Base-by-base conservation (phyloP, 2,113 vertebrate genomes). In the Menura novaehollandiae region DNA sequence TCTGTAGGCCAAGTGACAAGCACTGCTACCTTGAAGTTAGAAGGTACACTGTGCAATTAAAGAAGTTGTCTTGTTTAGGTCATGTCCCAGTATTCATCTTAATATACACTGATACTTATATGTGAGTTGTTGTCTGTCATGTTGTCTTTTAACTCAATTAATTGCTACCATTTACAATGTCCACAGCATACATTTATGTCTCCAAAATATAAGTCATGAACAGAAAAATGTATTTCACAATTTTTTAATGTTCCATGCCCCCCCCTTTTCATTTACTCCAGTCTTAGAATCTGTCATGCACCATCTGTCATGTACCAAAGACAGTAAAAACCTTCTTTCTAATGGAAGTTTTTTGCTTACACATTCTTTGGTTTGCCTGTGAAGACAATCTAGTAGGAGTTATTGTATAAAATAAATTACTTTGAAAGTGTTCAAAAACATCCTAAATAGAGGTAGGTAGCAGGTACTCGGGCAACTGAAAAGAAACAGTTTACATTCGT, bases 1-100 rank as follows among this genome's bases (percentile, higher is more conserved):
- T 95, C 95, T 41, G 96, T 98, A 13, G 99, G 99, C 76, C 98
- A 98, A 78, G 99, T 98, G n/a, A 99, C 99, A 82, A 99, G 99
- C 97, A 99, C 99, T 52, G 99, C 99, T 81, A 97, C 91, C 28
- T 97, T 99, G 93, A 98, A 97, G 62, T 96, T 99, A 90, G 98
- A 99, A 94, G 99, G 99, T 99, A 97, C 55, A 96, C 62, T 89
- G 74, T 97, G 95, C 89, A 44, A 51, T 55, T 35, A 75, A 91
- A 84, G 76, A 73, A 18, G 55, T 64, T 74, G 32, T 51, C 32
- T 58, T 79, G 23, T 93, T 77, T 26, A 77, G 71, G 47, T 93
- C 62, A 27, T 62, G 58, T 95, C 96, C 66, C 84, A 73, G 63
- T 59, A 96, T 62, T 89, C 71, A 85, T 69, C 49, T 90, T 96